Conservation (phyloP, 2,888 invertebrate genomes). For the Girardia tigrina region DNA sequence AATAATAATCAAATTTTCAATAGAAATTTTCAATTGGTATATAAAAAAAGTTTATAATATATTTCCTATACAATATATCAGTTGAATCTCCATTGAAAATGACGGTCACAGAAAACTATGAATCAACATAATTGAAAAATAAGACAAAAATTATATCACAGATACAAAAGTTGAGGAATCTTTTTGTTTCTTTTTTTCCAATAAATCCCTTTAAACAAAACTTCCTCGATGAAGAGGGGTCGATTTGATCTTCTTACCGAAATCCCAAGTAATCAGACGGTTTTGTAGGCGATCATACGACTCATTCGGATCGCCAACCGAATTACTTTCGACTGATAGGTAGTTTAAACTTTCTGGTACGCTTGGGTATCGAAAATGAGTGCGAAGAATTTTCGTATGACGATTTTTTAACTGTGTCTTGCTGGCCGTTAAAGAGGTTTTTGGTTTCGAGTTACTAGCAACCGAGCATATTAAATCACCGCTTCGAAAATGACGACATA, state of each 20-base stretch:
- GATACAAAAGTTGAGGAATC: too few relatives aligned
- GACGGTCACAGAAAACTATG: not conserved
- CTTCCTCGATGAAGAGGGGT: not conserved
- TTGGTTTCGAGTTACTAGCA: not conserved
- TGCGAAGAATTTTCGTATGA: not conserved
- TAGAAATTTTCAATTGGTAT: too few relatives aligned
- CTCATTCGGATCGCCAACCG: not conserved
- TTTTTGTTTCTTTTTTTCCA: not conserved
- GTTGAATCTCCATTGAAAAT: not conserved
- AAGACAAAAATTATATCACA: too few relatives aligned
- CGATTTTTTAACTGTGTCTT: not conserved
- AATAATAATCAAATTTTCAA: too few relatives aligned
- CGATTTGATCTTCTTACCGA: not conserved
- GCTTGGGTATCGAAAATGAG: not conserved
- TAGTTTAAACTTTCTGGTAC: not conserved
- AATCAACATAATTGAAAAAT: not conserved
- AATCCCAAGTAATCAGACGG: not conserved
- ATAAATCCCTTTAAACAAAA: not conserved
- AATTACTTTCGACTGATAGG: not conserved
- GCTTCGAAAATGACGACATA: not conserved
- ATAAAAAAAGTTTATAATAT: too few relatives aligned
- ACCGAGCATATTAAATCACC: not conserved
- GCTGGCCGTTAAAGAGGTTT: not conserved
- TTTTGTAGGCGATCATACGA: not conserved
- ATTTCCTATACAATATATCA: not conserved